Base-by-base conservation (phyloP, 2,888 invertebrate species). In the Synergus umbraculus region DNA sequence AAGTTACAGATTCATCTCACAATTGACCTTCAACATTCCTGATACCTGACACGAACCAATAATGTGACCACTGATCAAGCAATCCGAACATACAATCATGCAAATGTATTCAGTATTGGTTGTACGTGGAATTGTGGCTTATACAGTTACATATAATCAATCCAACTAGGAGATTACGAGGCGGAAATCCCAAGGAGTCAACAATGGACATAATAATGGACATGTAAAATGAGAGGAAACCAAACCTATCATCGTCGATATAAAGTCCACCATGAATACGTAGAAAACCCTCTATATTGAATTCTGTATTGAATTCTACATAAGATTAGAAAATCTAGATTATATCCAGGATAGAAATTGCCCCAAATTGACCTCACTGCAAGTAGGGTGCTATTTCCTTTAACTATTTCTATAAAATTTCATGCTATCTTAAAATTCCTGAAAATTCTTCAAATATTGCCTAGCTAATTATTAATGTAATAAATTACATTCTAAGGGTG, bases 81-180 rank as follows among this genome's bases (percentile, higher is more conserved):
- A 13, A 69, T 13, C 69, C 37, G 8, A 54, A 10, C 46, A 37
- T 7, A 73, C 69, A 73, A 54, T 73, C 22, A 73, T 73, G 69
- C 15, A 73, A 73, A 73, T 73, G 37, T 73, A 54, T 73, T 73
- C 69, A 49, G 54, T 54, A 73, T 54, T n/a, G 49, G 49, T 46
- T 73, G 29, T 54, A 29, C 13, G 49, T 49, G 37, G 49, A 49
- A 29, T 46, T 37, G 37, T 37, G 37, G 49, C 54, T 37, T 54
- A 73, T 73, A 54, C 54, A 1, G 49, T 73, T 54, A 73, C 54
- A 49, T 49, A 49, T 49, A 49, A 73, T 54, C 49, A 73, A 54
- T 73, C 49, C 49, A 54, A 54, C 49, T 69, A 15, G 49, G n/a
- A 73, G 69, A 73, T 73, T 49, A 73, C 49, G 37, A 73, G 0